phyloP scores from a whole-genome alignment of 1,140 invertebrate species.

The Drosophila auraria region DNA sequence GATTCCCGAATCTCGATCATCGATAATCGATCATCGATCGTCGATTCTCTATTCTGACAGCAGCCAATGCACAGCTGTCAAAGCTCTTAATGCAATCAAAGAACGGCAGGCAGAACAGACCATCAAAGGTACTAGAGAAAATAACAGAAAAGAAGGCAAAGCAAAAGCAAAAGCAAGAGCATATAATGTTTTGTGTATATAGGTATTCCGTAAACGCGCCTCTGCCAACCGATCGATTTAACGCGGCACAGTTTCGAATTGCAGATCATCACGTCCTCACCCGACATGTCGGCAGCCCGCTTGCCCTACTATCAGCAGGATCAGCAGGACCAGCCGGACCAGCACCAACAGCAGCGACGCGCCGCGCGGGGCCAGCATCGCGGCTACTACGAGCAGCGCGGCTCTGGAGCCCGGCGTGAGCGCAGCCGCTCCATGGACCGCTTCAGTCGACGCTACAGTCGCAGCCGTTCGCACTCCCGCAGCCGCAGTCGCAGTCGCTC shows the following conservation, averaged over 20 bases:
- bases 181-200: constrained; percentile 64
- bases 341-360: constrained; percentile 40
- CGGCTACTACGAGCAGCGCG: constrained; percentile 41
- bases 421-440: constrained; percentile 50
- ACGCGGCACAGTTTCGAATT: constrained; percentile 82
- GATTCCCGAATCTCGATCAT: not conserved
- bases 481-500: constrained; percentile 50
- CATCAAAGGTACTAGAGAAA: constrained; percentile 25
- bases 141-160: constrained; percentile 26
- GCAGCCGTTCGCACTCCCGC: constrained; percentile 46
- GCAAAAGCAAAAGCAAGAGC: constrained; percentile 9
- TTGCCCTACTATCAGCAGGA: constrained; percentile 70
- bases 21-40: constrained; percentile 1
- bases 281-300: constrained; percentile 68
- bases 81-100: not conserved
- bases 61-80: not conserved
- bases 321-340: constrained; percentile 38
- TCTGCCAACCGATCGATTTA: constrained; percentile 72
- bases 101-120: constrained; percentile 6
- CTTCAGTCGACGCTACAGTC: constrained; percentile 53
- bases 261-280: constrained; percentile 57
- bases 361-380: constrained; percentile 43
- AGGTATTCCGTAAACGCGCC: constrained; percentile 66
- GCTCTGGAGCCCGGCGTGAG: constrained; percentile 40
- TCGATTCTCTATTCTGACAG: constrained; percentile 17